Percentiles rank a stretch among this genome's conserved stretches.
These are phyloP conservation scores for Xiphophorus hellerii DNA, from an alignment of 2,113 vertebrate genomes.

Conservation along the genomic window DNA sequence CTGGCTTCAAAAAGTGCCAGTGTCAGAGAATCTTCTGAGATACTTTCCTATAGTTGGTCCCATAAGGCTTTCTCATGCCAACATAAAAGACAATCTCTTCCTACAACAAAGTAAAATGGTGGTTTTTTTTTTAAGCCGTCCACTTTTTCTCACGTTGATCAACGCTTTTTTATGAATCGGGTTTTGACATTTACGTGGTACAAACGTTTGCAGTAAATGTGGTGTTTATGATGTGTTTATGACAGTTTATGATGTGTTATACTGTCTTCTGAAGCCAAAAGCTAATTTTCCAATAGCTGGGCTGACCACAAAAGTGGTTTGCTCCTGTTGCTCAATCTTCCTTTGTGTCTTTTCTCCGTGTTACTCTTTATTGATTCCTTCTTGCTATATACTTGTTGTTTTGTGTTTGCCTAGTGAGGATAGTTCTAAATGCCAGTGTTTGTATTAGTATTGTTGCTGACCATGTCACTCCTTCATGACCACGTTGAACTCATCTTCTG, in stretches of 20 bases:
- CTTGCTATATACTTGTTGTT: background rate
- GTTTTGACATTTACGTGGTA: background rate
- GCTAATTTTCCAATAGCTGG: background rate
- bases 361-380: background rate
- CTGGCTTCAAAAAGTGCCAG: too few species aligned
- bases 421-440: too few species aligned
- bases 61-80: too few species aligned
- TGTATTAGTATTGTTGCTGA: background rate
- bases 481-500: too few species aligned
- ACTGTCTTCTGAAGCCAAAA: conserved; percentile 14
- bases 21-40: too few species aligned
- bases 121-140: background rate
- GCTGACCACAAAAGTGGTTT: conserved; percentile 14
- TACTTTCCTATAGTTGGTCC: too few species aligned
- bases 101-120: too few species aligned
- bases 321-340: too few species aligned
- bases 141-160: background rate
- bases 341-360: background rate
- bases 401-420: background rate
- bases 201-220: background rate
- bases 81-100: too few species aligned
- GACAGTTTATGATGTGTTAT: conserved; percentile 29
- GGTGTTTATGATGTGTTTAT: conserved; percentile 33
- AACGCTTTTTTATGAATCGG: background rate
- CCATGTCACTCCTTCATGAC: too few species aligned